Percentiles rank a stretch among this genome's conserved stretches.
Evolutionary conservation across 1,140 invertebrate species (phyloP).

Genomic region (Melitaea cinxia): DNA sequence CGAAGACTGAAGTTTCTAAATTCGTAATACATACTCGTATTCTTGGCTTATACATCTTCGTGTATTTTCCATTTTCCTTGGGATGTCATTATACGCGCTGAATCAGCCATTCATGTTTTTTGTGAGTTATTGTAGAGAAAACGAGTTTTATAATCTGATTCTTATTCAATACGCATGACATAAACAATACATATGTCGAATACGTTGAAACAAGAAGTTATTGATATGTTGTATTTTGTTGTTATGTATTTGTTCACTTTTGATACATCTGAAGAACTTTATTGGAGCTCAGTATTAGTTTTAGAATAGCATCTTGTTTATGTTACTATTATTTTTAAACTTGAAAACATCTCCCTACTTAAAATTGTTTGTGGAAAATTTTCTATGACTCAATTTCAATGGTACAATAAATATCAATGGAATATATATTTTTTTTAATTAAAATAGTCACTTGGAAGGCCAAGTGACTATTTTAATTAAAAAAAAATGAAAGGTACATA

Average conservation of each 20-base stretch:
- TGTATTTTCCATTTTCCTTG: slow-evolving; percentile 71
- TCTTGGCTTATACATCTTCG: slow-evolving; percentile 68
- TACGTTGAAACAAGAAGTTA: background rate
- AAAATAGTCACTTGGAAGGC: no score
- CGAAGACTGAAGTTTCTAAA: slow-evolving; percentile 74
- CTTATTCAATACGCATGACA: slow-evolving; percentile 4
- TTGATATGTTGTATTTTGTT: background rate
- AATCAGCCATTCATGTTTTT: slow-evolving; percentile 58
- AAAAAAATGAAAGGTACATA: no score
- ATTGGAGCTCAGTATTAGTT: no score
- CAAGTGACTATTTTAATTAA: no score
- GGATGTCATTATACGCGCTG: slow-evolving; percentile 54
- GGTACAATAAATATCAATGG: no score
- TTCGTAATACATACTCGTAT: slow-evolving; percentile 41
- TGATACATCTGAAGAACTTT: no score
- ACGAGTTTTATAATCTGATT: slow-evolving; percentile 14
- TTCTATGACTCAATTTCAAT: no score
- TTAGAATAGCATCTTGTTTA: no score
- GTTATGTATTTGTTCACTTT: background rate
- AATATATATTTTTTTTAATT: no score
- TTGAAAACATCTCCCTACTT: no score
- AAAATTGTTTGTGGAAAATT: no score
- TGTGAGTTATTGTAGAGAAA: slow-evolving; percentile 21
- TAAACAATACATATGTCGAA: background rate
- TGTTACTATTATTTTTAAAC: no score